Evolutionary conservation across 2,797 vertebrate genomes (phyloP).

Genomic region (Coluber constrictor): DNA sequence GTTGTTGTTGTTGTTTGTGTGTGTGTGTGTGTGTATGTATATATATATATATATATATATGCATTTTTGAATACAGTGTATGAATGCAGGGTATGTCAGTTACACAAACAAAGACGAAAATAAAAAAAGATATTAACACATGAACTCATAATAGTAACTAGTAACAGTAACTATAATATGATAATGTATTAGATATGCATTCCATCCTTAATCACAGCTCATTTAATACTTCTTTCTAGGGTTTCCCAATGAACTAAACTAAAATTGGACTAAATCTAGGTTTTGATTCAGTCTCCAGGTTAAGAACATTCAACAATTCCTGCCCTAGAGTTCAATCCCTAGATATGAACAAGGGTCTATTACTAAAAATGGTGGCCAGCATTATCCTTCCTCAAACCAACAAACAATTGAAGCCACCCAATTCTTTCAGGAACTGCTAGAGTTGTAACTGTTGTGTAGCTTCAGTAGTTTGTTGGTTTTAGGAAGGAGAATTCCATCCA

Average conservation of each 20-base stretch:
- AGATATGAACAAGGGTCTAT: neutral
- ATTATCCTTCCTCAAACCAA: neutral
- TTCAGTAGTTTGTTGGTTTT: neutral
- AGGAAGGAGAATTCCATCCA: neutral
- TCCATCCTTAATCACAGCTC: neutral
- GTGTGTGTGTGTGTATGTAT: too few species aligned
- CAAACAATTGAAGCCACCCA: neutral
- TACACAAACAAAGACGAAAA: too few species aligned
- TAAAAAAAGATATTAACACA: too few species aligned
- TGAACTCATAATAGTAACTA: too few species aligned
- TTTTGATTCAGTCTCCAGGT: neutral
- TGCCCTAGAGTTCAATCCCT: neutral
- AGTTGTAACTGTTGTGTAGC: neutral
- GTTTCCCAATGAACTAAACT: neutral
- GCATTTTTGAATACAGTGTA: too few species aligned
- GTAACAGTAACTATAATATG: too few species aligned
- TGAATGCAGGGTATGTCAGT: too few species aligned
- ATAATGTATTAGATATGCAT: neutral
- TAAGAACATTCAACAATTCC: neutral
- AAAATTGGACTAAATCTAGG: neutral
- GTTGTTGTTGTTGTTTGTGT: too few species aligned
- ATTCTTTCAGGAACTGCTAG: neutral
- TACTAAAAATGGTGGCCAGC: neutral
- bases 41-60: too few species aligned
- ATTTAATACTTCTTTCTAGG: neutral